Percentiles rank a stretch among this genome's conserved stretches.
Conservation (phyloP, 2,888 invertebrate species). For the Diploptera punctata region DNA sequence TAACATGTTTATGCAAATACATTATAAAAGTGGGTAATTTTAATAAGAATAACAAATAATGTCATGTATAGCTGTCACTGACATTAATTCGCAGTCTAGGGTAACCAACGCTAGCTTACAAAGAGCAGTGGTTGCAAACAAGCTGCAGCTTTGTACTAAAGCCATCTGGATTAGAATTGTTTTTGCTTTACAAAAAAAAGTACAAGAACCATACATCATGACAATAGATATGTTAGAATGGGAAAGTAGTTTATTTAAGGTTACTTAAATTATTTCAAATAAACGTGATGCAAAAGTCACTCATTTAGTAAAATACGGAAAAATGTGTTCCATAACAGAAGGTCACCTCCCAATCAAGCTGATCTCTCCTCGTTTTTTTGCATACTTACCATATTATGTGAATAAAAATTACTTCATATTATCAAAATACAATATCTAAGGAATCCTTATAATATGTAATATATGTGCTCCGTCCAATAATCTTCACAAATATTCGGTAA, state of each 20-base stretch:
- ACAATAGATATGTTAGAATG: too few relatives aligned
- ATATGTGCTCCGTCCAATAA: conserved; percentile 18
- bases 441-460: background rate
- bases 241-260: too few relatives aligned
- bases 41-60: too few relatives aligned
- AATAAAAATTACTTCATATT: background rate
- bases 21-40: too few relatives aligned
- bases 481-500: background rate
- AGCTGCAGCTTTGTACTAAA: conserved; percentile 2
- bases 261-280: too few relatives aligned
- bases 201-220: too few relatives aligned
- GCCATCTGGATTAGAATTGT: conserved; percentile 1
- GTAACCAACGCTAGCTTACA: background rate
- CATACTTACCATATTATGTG: background rate
- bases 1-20: background rate
- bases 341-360: conserved; percentile 33
- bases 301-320: conserved; percentile 9
- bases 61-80: too few relatives aligned
- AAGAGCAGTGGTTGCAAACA: background rate
- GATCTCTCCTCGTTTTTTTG: conserved; percentile 33
- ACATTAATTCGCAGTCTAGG: background rate
- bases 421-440: background rate
- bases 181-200: background rate
- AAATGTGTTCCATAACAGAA: conserved; percentile 19
- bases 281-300: background rate